phyloP scores from a whole-genome alignment of 2,888 invertebrate species.

The Drosophila merina region DNA sequence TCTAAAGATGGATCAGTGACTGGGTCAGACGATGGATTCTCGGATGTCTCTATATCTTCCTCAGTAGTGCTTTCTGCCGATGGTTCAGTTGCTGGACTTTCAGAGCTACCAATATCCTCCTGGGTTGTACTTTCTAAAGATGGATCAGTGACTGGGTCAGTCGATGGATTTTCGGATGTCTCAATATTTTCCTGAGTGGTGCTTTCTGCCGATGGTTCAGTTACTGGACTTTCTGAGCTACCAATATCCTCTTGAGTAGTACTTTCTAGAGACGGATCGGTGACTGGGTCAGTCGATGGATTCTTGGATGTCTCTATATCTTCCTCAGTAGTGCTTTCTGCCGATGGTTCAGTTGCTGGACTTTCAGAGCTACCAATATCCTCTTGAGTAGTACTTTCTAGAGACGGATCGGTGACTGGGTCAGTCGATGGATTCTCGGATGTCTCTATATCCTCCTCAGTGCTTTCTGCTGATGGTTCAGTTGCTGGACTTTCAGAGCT shows the following conservation, averaged over 20 bases:
- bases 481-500: constrained; percentile 8
- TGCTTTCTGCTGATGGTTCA: not conserved
- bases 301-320: not conserved
- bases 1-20: not conserved
- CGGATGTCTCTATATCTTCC: not conserved
- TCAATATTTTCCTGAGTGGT: not conserved
- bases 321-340: constrained; percentile 7
- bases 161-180: not conserved
- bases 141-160: not conserved
- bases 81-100: not conserved
- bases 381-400: constrained; percentile 2
- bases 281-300: not conserved
- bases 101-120: not conserved
- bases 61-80: not conserved
- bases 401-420: not conserved
- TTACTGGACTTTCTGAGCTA: constrained; percentile 7
- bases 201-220: not conserved
- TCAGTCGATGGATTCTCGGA: no score
- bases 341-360: not conserved
- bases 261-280: not conserved
- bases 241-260: not conserved
- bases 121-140: not conserved
- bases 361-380: not conserved
- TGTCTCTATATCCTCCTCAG: not conserved
- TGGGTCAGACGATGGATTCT: not conserved